Conservation (phyloP, 2,113 vertebrate species). For the Vicugna pacos region DNA sequence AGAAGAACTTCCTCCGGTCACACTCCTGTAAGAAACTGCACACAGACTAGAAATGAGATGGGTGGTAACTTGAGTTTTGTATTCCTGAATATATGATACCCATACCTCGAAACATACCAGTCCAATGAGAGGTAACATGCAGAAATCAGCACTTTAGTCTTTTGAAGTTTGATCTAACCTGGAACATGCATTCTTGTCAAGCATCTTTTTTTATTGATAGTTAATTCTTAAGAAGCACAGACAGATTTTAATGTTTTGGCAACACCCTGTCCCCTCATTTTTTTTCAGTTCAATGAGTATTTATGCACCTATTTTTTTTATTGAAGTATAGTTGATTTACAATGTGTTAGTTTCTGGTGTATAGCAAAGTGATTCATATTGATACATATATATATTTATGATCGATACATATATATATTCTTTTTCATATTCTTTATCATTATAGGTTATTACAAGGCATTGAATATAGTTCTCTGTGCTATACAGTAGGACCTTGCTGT, state of each 20-base stretch:
- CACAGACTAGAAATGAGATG: not conserved
- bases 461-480: too few relatives aligned
- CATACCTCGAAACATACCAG: fast-evolving
- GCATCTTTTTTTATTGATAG: not conserved
- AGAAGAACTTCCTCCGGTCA: not conserved
- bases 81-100: not conserved
- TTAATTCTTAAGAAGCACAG: not conserved
- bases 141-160: not conserved
- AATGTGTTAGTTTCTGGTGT: too few relatives aligned
- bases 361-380: too few relatives aligned
- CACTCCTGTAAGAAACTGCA: not conserved
- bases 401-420: too few relatives aligned
- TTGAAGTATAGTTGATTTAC: too few relatives aligned
- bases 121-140: not conserved
- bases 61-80: not conserved
- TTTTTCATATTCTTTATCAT: too few relatives aligned
- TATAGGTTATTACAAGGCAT: too few relatives aligned
- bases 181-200: not conserved
- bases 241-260: conserved; percentile 30
- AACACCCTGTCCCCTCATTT: not conserved
- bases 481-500: too few relatives aligned
- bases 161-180: not conserved
- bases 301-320: conserved; percentile 25
- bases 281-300: not conserved
- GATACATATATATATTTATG: too few relatives aligned